phyloP scores from a whole-genome alignment of 2,113 vertebrate species.

The Gymnobelideus leadbeateri region DNA sequence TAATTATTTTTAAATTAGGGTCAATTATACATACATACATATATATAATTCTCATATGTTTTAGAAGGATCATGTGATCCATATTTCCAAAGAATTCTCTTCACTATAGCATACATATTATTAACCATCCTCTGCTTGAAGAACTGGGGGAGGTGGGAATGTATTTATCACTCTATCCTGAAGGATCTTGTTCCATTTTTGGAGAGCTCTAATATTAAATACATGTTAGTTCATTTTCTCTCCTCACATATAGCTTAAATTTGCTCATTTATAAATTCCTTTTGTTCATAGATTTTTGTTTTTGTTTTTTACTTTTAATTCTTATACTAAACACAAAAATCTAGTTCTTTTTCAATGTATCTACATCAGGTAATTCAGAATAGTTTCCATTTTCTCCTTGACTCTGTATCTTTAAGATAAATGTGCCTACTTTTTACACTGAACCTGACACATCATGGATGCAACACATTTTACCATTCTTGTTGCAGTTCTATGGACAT shows the following conservation, averaged over 20 bases:
- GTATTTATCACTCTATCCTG: background rate
- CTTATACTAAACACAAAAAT: background rate
- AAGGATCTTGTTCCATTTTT: background rate
- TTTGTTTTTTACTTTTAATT: background rate
- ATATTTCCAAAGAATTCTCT: background rate
- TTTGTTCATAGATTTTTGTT: too few relatives aligned
- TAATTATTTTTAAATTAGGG: too few relatives aligned
- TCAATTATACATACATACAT: background rate
- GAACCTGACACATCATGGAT: background rate
- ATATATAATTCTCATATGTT: background rate
- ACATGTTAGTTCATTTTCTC: background rate
- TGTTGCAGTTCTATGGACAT: background rate
- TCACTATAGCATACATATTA: background rate
- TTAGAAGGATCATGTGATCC: background rate
- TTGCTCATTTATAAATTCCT: background rate
- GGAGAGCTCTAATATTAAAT: background rate
- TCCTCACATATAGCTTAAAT: background rate
- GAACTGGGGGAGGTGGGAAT: background rate
- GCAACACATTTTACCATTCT: background rate
- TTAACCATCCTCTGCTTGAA: background rate
- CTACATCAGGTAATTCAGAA: background rate
- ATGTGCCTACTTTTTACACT: background rate
- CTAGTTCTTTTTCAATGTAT: background rate
- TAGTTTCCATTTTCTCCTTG: background rate
- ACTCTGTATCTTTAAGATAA: too few relatives aligned